These are phyloP conservation scores for Peromyscus eremicus DNA, from an alignment of 2,797 vertebrate species.

Conservation along the genomic window DNA sequence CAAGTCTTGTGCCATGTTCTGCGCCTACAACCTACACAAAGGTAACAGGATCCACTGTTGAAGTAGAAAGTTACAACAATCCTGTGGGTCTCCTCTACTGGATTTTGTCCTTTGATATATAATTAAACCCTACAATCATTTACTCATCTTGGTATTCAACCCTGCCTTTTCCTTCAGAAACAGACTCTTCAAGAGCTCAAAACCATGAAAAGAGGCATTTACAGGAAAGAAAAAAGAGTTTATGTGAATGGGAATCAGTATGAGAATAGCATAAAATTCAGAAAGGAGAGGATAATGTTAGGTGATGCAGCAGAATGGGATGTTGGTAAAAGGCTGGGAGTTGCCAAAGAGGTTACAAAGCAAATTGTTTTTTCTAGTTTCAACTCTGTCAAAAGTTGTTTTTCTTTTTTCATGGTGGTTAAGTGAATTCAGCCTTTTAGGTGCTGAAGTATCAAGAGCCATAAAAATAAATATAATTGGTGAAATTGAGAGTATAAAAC, in stretches of 20 bases:
- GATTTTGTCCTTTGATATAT: not conserved
- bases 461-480: not conserved
- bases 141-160: conserved; percentile 1
- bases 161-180: not conserved
- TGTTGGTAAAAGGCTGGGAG: too few relatives aligned
- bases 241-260: too few relatives aligned
- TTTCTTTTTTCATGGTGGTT: too few relatives aligned
- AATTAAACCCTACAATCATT: not conserved
- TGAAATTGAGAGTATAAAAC: not conserved
- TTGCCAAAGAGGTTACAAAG: not conserved
- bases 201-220: not conserved
- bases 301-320: not conserved
- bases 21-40: not conserved
- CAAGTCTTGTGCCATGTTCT: not conserved
- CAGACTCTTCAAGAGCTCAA: conserved; percentile 31
- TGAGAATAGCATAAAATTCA: not conserved
- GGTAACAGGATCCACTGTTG: not conserved
- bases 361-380: not conserved
- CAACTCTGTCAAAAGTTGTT: not conserved
- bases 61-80: not conserved
- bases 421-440: not conserved
- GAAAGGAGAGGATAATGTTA: not conserved
- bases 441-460: not conserved
- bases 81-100: not conserved
- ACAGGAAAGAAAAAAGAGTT: not conserved